phyloP scores from a whole-genome alignment of 2,888 invertebrate species.

The Dorcus hopei region DNA sequence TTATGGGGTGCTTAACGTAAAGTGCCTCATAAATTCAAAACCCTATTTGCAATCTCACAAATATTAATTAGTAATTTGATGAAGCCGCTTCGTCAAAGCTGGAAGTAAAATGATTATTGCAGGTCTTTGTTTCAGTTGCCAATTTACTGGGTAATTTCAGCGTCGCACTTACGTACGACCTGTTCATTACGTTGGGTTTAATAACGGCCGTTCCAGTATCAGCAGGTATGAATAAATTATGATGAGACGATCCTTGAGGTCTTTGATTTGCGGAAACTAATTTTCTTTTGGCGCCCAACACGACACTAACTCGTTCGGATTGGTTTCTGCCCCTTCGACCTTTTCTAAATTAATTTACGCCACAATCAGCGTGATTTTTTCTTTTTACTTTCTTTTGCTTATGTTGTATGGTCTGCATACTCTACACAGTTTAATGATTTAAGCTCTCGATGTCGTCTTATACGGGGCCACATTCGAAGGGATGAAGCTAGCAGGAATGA shows the following conservation, averaged over 20 bases:
- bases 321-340: no score
- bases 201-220: slow-evolving; percentile 93
- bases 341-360: no score
- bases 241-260: neutral
- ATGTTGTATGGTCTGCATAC: no score
- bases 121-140: slow-evolving; percentile 66
- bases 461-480: slow-evolving; percentile 86
- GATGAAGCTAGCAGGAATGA: slow-evolving; percentile 93
- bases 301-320: no score
- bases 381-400: no score
- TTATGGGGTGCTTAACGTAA: neutral
- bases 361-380: neutral
- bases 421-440: slow-evolving; percentile 27
- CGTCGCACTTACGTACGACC: slow-evolving; percentile 87
- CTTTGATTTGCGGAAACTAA: no score
- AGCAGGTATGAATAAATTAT: slow-evolving; percentile 64
- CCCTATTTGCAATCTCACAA: neutral
- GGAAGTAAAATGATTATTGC: neutral
- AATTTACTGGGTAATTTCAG: slow-evolving; percentile 93
- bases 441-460: slow-evolving; percentile 82
- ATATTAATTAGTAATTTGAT: neutral
- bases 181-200: slow-evolving; percentile 91
- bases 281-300: no score
- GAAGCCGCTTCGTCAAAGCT: neutral
- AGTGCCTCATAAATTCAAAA: neutral